Evolutionary conservation across 2,113 vertebrate genomes (phyloP).

Genomic region (Bambusicola thoracicus): DNA sequence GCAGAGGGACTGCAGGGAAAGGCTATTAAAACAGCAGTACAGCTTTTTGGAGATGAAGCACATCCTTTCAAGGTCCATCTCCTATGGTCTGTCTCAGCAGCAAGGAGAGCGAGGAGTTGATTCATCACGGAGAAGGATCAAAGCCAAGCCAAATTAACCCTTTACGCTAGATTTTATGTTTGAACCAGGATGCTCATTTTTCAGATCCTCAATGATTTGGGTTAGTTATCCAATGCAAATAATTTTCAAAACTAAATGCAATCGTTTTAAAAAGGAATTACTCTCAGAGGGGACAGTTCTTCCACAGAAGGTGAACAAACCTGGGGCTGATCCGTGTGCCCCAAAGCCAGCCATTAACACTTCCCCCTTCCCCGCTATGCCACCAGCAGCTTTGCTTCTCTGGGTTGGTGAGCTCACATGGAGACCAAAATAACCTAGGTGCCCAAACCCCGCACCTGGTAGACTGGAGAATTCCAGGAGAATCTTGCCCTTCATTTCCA

Average conservation of each 20-base stretch:
- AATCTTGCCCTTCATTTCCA: not conserved
- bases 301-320: not conserved
- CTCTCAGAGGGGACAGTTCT: not conserved
- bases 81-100: not conserved
- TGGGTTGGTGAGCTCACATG: not conserved
- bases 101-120: not conserved
- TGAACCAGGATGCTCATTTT: slow-evolving; percentile 2
- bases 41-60: not conserved
- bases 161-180: not conserved
- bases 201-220: not conserved
- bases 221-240: not conserved
- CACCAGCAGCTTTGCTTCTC: not conserved
- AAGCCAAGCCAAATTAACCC: not conserved
- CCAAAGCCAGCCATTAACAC: not conserved
- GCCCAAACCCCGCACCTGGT: not conserved
- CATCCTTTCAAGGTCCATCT: fast-evolving
- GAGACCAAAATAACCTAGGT: not conserved
- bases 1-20: not conserved
- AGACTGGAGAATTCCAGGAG: not conserved
- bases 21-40: not conserved
- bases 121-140: not conserved
- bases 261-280: not conserved
- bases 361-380: not conserved
- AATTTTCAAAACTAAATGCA: not conserved
- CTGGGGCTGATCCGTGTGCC: not conserved